Evolutionary conservation across 1,140 invertebrate species (phyloP).

Genomic region (Dinoponera quadriceps): DNA sequence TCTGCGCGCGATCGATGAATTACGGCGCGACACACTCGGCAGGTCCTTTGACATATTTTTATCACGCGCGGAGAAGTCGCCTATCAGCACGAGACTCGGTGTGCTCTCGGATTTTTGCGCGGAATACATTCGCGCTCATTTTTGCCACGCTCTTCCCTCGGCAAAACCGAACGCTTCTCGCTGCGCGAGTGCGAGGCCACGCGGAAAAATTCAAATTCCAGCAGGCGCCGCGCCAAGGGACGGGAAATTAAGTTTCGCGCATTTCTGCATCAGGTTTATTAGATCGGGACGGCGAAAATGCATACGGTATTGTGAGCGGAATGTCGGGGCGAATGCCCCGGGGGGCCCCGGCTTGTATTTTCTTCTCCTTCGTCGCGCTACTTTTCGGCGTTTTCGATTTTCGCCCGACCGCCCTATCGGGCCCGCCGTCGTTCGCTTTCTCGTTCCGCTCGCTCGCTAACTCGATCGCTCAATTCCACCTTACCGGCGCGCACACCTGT

Average conservation of each 20-base stretch:
- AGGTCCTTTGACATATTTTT: slow-evolving; percentile 47
- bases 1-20: slow-evolving; percentile 64
- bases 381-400: slow-evolving; percentile 22
- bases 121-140: slow-evolving; percentile 19
- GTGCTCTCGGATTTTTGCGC: slow-evolving; percentile 17
- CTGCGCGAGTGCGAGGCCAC: slow-evolving; percentile 20
- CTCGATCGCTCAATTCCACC: slow-evolving; percentile 33
- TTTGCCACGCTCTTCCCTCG: slow-evolving; percentile 10
- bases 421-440: too few species aligned
- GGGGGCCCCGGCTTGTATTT: background rate
- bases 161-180: slow-evolving; percentile 45
- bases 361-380: slow-evolving; percentile 26
- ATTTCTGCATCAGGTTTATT: slow-evolving; percentile 55
- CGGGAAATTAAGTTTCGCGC: slow-evolving; percentile 58
- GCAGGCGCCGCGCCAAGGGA: slow-evolving; percentile 25
- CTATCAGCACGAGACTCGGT: background rate
- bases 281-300: slow-evolving; percentile 47
- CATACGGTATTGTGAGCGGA: slow-evolving; percentile 38
- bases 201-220: slow-evolving; percentile 57
- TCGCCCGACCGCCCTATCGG: too few species aligned
- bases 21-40: slow-evolving; percentile 46
- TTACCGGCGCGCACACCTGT: slow-evolving; percentile 23
- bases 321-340: slow-evolving; percentile 16
- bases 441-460: too few species aligned
- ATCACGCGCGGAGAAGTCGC: slow-evolving; percentile 28